These are phyloP conservation scores for Myiotriccus ornatus DNA, from an alignment of 2,797 vertebrate genomes.

Conservation along the genomic window DNA sequence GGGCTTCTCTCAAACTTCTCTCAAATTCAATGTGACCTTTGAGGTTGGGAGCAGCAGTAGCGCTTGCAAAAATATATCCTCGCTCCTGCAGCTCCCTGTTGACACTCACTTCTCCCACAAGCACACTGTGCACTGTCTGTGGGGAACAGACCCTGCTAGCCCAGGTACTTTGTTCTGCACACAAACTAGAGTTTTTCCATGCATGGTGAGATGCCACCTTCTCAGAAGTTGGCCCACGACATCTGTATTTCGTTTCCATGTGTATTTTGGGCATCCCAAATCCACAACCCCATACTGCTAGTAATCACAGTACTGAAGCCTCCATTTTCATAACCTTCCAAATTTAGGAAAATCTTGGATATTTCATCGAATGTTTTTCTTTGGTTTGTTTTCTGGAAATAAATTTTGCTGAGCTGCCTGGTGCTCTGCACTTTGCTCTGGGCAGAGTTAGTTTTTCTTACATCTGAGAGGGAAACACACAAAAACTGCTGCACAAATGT, in stretches of 20 bases:
- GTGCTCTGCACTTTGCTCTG: neutral
- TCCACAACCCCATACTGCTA: neutral
- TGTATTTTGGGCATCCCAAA: neutral
- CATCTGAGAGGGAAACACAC: neutral
- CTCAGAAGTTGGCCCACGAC: neutral
- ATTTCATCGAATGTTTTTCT: slow-evolving; percentile 51
- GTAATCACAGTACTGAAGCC: slow-evolving; percentile 26
- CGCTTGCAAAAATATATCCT: neutral
- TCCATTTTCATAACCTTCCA: slow-evolving; percentile 42
- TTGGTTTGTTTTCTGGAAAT: slow-evolving; percentile 60
- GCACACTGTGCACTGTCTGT: neutral
- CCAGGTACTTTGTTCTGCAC: neutral
- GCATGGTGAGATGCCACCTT: neutral
- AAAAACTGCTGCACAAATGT: neutral
- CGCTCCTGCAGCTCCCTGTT: neutral
- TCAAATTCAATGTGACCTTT: neutral
- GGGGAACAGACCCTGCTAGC: neutral
- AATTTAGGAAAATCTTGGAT: slow-evolving; percentile 61
- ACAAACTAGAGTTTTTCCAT: neutral
- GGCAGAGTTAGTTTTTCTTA: slow-evolving; percentile 13
- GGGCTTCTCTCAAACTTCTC: neutral
- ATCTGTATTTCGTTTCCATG: neutral
- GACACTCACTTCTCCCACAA: neutral
- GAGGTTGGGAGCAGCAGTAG: neutral
- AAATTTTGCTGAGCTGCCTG: slow-evolving; percentile 56